These are phyloP conservation scores for Saccostrea cuccullata DNA, from an alignment of 1,140 invertebrate genomes.

Conservation along the genomic window DNA sequence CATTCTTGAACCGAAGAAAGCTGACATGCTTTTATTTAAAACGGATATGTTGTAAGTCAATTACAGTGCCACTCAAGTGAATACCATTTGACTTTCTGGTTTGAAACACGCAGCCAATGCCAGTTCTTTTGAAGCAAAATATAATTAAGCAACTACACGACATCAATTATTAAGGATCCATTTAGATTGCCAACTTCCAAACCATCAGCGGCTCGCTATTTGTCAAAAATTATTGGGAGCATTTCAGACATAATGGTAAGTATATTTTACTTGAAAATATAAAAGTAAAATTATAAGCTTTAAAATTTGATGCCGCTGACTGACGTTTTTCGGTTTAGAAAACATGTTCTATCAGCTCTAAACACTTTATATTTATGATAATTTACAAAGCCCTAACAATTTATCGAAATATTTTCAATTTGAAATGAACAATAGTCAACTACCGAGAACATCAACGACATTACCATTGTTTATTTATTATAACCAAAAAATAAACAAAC, in stretches of 20 bases:
- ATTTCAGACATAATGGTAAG: neutral
- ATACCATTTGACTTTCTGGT: neutral
- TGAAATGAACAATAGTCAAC: too few species aligned
- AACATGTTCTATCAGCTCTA: too few species aligned
- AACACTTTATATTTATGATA: too few species aligned
- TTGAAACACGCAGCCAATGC: neutral
- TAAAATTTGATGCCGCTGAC: too few species aligned
- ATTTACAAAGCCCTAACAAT: too few species aligned
- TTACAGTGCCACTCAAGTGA: neutral
- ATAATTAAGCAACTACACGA: constrained; percentile 35
- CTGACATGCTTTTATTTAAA: neutral
- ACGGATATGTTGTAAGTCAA: neutral
- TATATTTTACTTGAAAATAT: neutral
- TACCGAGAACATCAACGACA: too few species aligned
- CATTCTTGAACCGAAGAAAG: neutral
- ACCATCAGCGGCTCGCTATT: neutral
- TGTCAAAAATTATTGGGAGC: constrained; percentile 16
- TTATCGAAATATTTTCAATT: too few species aligned
- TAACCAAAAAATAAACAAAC: too few species aligned
- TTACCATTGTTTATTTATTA: too few species aligned
- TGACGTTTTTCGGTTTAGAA: too few species aligned
- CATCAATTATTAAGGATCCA: constrained; percentile 34
- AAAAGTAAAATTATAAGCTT: neutral
- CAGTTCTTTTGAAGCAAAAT: constrained; percentile 26
- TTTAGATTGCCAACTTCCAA: neutral